phyloP scores from a whole-genome alignment of 35 echinoderm and acorn worm species.

The Strongylocentrotus purpuratus region DNA sequence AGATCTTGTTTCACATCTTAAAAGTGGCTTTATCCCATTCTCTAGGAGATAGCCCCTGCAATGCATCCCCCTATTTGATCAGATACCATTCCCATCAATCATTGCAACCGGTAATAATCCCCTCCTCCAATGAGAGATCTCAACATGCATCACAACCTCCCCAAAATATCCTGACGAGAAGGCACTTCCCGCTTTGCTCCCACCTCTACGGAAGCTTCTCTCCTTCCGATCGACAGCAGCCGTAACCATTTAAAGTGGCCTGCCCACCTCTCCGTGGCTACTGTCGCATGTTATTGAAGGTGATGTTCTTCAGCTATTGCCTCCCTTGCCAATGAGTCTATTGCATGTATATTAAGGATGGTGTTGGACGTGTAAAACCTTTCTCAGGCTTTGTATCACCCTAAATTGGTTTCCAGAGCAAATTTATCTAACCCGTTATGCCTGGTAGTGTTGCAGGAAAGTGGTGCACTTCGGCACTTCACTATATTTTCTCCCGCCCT shows the following conservation, averaged over 20 bases:
- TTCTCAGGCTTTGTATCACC: background rate
- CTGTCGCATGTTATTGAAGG: background rate
- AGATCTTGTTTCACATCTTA: background rate
- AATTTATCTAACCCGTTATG: background rate
- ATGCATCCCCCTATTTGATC: background rate
- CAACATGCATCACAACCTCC: background rate
- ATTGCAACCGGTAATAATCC: background rate
- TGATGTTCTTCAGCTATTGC: conserved; percentile 2
- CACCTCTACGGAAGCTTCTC: background rate
- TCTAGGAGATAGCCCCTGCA: background rate
- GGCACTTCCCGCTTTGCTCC: background rate
- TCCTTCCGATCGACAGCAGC: background rate
- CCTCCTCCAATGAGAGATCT: background rate
- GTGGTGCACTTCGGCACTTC: background rate
- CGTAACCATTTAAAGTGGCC: background rate
- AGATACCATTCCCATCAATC: background rate
- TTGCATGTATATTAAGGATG: background rate
- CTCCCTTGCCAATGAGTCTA: background rate
- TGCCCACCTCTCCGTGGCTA: background rate
- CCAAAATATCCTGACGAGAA: background rate
- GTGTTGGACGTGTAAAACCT: background rate
- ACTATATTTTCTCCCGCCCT: background rate
- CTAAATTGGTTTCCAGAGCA: conserved; percentile 10
- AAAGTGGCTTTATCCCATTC: background rate
- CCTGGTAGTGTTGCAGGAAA: background rate